Percentiles rank a stretch among this genome's conserved stretches.
These are phyloP conservation scores for Potamarius usumacintae DNA, from an alignment of 2,113 vertebrate genomes.

Conservation along the genomic window DNA sequence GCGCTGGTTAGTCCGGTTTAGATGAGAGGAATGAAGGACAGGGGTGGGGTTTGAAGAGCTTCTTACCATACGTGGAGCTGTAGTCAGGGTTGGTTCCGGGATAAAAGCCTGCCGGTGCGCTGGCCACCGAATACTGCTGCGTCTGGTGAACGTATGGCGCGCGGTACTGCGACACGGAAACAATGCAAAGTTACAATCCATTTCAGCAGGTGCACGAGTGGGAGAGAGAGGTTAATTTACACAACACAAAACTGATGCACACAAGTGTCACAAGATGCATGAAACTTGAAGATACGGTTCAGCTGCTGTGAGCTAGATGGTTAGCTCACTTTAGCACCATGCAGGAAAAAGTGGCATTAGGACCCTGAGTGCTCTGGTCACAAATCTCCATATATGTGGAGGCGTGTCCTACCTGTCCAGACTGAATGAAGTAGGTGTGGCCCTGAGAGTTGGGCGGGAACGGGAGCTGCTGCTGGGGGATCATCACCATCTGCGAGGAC, in stretches of 20 bases:
- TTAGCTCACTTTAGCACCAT: neutral
- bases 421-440: conserved; percentile 83
- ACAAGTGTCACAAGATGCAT: neutral
- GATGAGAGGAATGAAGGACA: neutral
- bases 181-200: neutral
- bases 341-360: neutral
- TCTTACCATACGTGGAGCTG: conserved; percentile 88
- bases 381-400: neutral
- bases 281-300: too few relatives aligned
- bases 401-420: conserved; percentile 77
- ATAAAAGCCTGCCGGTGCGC: conserved; percentile 86
- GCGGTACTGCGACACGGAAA: conserved; percentile 78
- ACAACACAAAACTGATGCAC: too few relatives aligned
- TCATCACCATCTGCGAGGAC: conserved; percentile 96
- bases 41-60: conserved; percentile 6
- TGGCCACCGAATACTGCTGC: conserved; percentile 91
- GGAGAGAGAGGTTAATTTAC: too few relatives aligned
- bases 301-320: neutral
- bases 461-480: conserved; percentile 87
- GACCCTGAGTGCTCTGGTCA: neutral
- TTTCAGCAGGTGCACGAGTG: neutral
- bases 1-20: neutral
- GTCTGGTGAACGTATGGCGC: conserved; percentile 85
- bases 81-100: conserved; percentile 90
- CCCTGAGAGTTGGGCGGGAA: conserved; percentile 84